A percentile compares a stretch with the other conserved stretches of the same genome.
Evolutionary conservation across 2,797 vertebrate genomes (phyloP).

Genomic region (Diplodus puntazzo): DNA sequence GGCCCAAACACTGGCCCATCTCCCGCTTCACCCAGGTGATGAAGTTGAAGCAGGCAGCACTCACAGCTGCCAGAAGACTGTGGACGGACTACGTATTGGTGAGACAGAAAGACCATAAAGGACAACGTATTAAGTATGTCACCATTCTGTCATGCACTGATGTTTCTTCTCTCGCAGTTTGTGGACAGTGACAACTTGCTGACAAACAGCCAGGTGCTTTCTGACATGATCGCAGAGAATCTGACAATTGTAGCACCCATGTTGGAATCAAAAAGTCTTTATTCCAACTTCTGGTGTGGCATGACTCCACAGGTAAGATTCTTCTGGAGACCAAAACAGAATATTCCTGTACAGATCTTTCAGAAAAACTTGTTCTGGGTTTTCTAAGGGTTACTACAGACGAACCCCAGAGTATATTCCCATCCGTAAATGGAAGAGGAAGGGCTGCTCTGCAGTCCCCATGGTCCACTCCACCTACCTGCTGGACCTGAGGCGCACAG

Average conservation of each 20-base stretch:
- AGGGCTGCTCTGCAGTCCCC: conserved; percentile 90
- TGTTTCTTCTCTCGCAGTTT: conserved; percentile 80
- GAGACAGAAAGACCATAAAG: conserved; percentile 46
- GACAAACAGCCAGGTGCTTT: conserved; percentile 88
- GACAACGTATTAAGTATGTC: background rate
- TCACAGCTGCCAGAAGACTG: conserved; percentile 86
- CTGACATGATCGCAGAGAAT: conserved; percentile 90
- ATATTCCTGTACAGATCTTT: too few relatives aligned
- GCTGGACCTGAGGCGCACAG: conserved; percentile 89
- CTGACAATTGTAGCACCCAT: conserved; percentile 91
- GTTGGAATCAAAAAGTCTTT: conserved; percentile 90
- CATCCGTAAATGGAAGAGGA: conserved; percentile 88
- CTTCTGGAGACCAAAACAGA: background rate
- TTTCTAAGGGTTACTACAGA: conserved; percentile 90
- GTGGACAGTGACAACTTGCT: conserved; percentile 91
- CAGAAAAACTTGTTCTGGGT: background rate
- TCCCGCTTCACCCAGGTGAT: conserved; percentile 90
- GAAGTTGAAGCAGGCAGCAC: conserved; percentile 90
- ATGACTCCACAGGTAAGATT: conserved; percentile 89
- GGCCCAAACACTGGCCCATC: conserved; percentile 91
- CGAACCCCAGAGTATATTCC: conserved; percentile 90
- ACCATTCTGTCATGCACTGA: background rate
- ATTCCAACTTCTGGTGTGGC: conserved; percentile 96
- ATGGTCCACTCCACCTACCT: conserved; percentile 94
- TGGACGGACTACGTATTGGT: conserved; percentile 94